A percentile compares a stretch with the other conserved stretches of the same genome.
Evolutionary conservation across 2,888 invertebrate genomes (phyloP).

Genomic region (Drosophila neonasuta): DNA sequence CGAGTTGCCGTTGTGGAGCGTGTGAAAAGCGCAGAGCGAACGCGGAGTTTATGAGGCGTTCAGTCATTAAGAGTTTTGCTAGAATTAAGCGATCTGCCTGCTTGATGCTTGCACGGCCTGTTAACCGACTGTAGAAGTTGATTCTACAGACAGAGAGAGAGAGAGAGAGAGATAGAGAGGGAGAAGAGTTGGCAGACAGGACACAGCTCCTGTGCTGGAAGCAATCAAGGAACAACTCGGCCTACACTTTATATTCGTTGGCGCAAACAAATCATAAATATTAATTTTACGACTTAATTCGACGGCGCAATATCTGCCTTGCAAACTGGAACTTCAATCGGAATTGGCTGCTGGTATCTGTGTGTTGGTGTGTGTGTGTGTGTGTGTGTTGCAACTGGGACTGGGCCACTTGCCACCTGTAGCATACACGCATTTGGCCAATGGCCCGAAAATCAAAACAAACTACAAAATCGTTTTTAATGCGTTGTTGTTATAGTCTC

Average conservation of each 20-base stretch:
- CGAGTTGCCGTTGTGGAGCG: conserved; percentile 49
- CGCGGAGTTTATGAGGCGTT: conserved; percentile 59
- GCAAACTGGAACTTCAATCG: conserved; percentile 10
- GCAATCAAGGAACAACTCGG: conserved; percentile 23
- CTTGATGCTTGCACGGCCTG: conserved; percentile 4
- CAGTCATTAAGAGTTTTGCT: conserved; percentile 66
- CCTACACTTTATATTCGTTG: conserved; percentile 21
- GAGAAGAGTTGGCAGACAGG: neutral
- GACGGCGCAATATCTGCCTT: conserved; percentile 50
- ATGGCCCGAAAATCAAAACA: conserved; percentile 72
- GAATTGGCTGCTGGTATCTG: conserved; percentile 9
- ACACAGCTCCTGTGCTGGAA: conserved; percentile 12
- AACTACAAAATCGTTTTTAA: conserved; percentile 63
- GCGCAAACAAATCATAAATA: conserved; percentile 76
- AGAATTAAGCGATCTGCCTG: conserved; percentile 41
- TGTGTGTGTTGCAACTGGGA: conserved; percentile 31
- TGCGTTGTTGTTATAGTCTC: conserved; percentile 31
- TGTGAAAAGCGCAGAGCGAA: conserved; percentile 56
- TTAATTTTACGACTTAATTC: conserved; percentile 77
- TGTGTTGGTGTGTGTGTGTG: conserved; percentile 12
- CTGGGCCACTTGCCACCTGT: conserved; percentile 66
- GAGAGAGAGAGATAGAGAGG: neutral
- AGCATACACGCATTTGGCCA: conserved; percentile 53
- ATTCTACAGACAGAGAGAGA: neutral
- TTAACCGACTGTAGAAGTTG: conserved; percentile 3